Base-by-base conservation (phyloP, 2,113 vertebrate species). In the Patagioenas fasciata region DNA sequence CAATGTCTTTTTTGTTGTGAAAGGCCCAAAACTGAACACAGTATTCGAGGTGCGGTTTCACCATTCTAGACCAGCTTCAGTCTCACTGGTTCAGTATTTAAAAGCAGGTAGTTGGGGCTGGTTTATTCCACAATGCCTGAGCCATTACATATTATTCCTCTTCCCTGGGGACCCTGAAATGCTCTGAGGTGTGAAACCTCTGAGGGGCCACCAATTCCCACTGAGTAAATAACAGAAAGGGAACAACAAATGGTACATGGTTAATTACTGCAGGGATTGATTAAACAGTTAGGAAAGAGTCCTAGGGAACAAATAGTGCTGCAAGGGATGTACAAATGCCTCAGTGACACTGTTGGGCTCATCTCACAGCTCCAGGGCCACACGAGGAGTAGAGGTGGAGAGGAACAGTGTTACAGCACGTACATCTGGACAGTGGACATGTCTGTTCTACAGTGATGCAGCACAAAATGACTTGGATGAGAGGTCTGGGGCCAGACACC, bases 221-320 rank as follows among this genome's bases (percentile, higher is more conserved):
- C 34, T 21, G 53, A 28, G 32, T 17, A 80, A 78, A 81, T 62
- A 80, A 9, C 65, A 50, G 85, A 81, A 93, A 93, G 36, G 36
- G 65, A 93, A 85, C 73, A 88, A 91, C 15, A 87, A 96, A 81
- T 16, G 8, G 40, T 54, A 32, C 50, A 66, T 1, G 2, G 47
- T 62, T 94, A 62, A 53, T 93, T 91, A 91, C 69, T 62, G 51
- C 62, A 85, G 81, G 42, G 81, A 70, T n/a, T 77, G 86, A 91
- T 89, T 93, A 93, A 80, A 64, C 62, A 72, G 51, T 66, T 44
- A 88, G 20, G 42, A 38, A 89, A 67, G 26, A 80, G 34, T 67
- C 67, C 48, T 80, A 61, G 50, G 60, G 54, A 86, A 53, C 44
- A 89, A 91, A 81, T 16, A 61, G 28, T 0, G 6, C 17, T 81